Evolutionary conservation across 2,797 vertebrate species (phyloP).

Genomic region (Chloroceryle inda): DNA sequence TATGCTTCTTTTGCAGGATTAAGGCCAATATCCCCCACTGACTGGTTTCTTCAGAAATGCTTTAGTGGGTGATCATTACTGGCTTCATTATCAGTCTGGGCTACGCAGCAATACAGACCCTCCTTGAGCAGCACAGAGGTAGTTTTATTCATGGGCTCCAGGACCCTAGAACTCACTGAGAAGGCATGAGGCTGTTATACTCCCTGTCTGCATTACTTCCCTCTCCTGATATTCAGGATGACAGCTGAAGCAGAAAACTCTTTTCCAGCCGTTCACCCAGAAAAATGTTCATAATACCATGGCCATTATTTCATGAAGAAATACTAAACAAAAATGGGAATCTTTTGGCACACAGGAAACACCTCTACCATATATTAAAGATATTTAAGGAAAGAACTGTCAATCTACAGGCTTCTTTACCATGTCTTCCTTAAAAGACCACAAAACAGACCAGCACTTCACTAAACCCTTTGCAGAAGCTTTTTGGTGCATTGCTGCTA

Average conservation of each 20-base stretch:
- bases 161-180: not conserved
- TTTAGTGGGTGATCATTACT: not conserved
- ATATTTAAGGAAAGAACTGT: not conserved
- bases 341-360: not conserved
- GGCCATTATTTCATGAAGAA: not conserved
- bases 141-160: rapidly evolving
- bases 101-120: rapidly evolving
- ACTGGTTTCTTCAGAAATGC: not conserved
- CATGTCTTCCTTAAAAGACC: not conserved
- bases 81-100: not conserved
- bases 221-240: not conserved
- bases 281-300: not conserved
- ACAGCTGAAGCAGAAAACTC: not conserved
- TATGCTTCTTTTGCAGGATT: not conserved
- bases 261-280: not conserved
- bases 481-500: not conserved
- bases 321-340: not conserved
- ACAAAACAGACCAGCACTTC: not conserved
- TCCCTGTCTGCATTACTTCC: not conserved
- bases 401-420: not conserved
- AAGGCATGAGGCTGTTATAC: not conserved
- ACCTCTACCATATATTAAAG: not conserved
- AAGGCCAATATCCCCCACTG: not conserved
- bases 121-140: not conserved
- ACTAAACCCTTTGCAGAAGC: not conserved